Conservation (phyloP, 2,113 vertebrate genomes). For the Saccopteryx bilineata region DNA sequence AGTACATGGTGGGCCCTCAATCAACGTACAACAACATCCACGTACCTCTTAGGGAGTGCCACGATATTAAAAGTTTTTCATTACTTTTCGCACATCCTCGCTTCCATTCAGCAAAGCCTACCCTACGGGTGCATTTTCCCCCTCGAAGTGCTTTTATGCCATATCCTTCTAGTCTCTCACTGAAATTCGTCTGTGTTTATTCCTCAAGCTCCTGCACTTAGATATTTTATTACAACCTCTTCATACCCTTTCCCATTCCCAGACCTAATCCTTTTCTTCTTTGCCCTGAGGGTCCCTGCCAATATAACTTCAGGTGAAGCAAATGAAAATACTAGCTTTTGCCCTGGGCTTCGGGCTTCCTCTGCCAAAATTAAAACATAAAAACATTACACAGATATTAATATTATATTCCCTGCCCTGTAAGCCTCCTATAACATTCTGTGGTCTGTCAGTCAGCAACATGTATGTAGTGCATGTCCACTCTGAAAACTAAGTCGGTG, state of each 20-base stretch:
- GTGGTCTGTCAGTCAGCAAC: slow-evolving; percentile 79
- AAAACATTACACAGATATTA: slow-evolving; percentile 83
- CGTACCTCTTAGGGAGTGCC: slow-evolving; percentile 72
- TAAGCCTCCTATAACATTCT: slow-evolving; percentile 70
- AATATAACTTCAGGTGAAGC: slow-evolving; percentile 85
- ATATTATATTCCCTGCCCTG: slow-evolving; percentile 82
- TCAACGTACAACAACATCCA: slow-evolving; percentile 74
- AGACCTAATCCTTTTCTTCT: slow-evolving; percentile 81
- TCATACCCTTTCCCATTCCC: slow-evolving; percentile 80
- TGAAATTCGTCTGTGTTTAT: slow-evolving; percentile 83
- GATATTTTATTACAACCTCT: slow-evolving; percentile 83
- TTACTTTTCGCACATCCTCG: slow-evolving; percentile 74
- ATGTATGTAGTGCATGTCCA: slow-evolving; percentile 78
- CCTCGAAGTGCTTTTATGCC: slow-evolving; percentile 77
- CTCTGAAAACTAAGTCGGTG: slow-evolving; percentile 57
- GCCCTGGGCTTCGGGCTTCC: slow-evolving; percentile 73
- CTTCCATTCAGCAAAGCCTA: slow-evolving; percentile 73
- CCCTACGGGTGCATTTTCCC: slow-evolving; percentile 74
- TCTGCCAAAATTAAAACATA: slow-evolving; percentile 83
- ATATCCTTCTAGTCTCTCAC: slow-evolving; percentile 74
- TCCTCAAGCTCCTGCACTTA: slow-evolving; percentile 79
- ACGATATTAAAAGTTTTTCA: slow-evolving; percentile 84
- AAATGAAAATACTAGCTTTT: slow-evolving; percentile 83
- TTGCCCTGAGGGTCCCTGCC: slow-evolving; percentile 79
- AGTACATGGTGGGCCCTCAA: slow-evolving; percentile 35